Percentiles rank a stretch among this genome's conserved stretches.
phyloP scores from a whole-genome alignment of 2,888 invertebrate genomes.

The Diaperis boleti region DNA sequence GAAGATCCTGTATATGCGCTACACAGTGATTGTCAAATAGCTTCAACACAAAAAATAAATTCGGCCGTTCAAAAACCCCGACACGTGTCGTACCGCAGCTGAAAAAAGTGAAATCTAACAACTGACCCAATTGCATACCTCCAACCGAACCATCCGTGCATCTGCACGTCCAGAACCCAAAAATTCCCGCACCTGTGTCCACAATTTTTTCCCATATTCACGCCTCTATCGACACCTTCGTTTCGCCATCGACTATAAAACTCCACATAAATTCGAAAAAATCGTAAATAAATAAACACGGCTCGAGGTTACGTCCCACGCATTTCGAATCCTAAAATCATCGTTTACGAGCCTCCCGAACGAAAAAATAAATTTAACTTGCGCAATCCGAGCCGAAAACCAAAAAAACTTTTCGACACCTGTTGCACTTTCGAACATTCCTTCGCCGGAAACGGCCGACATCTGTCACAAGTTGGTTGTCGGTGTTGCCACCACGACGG shows the following conservation, averaged over 20 bases:
- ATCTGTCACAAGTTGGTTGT: neutral
- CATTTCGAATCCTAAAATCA: neutral
- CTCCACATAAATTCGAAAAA: constrained; percentile 1
- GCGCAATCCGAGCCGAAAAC: neutral
- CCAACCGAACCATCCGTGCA: neutral
- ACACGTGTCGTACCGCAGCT: too few species aligned
- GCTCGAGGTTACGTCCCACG: constrained; percentile 6
- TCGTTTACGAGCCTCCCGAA: constrained; percentile 8
- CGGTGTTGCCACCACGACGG: neutral
- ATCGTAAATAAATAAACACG: constrained; percentile 7
- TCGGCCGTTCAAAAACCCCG: too few species aligned
- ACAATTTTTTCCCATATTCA: neutral
- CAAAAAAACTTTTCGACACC: neutral
- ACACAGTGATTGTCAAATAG: too few species aligned
- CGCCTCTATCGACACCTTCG: neutral
- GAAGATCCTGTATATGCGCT: too few species aligned
- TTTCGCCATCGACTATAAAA: constrained; percentile 5
- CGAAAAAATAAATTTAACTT: neutral
- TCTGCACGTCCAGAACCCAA: neutral
- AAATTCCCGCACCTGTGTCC: neutral
- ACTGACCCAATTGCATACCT: too few species aligned
- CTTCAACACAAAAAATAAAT: too few species aligned
- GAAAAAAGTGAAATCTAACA: too few species aligned
- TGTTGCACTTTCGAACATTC: neutral
- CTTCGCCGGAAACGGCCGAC: neutral